Conservation (phyloP, 1,140 invertebrate genomes). For the Drosophila sucinea region DNA sequence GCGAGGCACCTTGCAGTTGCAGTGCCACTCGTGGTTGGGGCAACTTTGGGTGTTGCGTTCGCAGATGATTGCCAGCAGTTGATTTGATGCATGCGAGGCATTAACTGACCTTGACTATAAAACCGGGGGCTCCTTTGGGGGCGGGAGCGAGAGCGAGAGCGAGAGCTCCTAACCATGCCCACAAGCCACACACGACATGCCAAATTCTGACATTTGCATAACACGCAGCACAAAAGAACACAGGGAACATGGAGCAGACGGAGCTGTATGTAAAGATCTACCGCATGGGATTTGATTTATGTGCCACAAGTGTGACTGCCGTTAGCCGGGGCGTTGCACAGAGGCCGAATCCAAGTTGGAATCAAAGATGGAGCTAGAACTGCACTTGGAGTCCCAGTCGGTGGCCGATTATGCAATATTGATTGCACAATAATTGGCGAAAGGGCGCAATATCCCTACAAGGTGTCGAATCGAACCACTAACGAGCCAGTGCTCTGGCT, state of each 20-base stretch:
- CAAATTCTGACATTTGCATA: conserved; percentile 78
- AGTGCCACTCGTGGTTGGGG: background rate
- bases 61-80: conserved; percentile 57
- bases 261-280: conserved; percentile 15
- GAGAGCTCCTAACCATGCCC: conserved; percentile 60
- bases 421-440: conserved; percentile 80
- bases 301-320: conserved; percentile 78
- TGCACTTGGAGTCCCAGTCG: conserved; percentile 13
- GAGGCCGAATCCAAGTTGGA: background rate
- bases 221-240: conserved; percentile 52
- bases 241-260: conserved; percentile 2
- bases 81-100: conserved; percentile 77
- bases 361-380: conserved; percentile 4
- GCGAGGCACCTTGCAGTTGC: conserved; percentile 73
- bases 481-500: conserved; percentile 61
- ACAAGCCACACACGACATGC: conserved; percentile 74
- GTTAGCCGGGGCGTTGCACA: conserved; percentile 67
- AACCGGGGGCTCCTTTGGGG: conserved; percentile 17
- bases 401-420: conserved; percentile 76
- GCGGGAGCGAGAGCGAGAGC: background rate
- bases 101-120: conserved; percentile 69
- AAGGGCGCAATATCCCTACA: conserved; percentile 73
- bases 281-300: conserved; percentile 67
- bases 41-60: conserved; percentile 14
- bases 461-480: conserved; percentile 71